Base-by-base conservation (phyloP, 1,140 invertebrate genomes). In the Zaprionus lachaisei region DNA sequence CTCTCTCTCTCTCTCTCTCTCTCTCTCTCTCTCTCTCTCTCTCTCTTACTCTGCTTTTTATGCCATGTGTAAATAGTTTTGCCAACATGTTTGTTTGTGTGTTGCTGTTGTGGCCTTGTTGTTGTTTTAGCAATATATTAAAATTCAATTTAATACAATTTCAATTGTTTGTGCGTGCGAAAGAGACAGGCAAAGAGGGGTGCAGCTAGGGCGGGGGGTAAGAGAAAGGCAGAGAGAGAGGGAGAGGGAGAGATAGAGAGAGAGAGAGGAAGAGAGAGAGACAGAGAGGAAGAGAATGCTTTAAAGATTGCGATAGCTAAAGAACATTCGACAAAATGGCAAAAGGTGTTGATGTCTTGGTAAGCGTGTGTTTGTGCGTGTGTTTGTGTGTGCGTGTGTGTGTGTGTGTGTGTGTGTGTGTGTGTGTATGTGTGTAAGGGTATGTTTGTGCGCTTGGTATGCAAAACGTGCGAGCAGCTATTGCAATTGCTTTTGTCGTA, bases 131-230 rank as follows among this genome's bases (percentile, higher is more conserved):
- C 83, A 79, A 85, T 81, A 89, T 89, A 90, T 81, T 90, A 90
- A 89, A 89, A 89, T 89, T 84, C 81, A 90, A 89, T 89, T 79
- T 89, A 90, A 90, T 89, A 81, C 84, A 81, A 90, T 87, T 87
- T 84, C 81, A 81, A 90, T 81, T 89, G 85, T 74, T 83, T 72
- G 80, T 89, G 84, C 84, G 84, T 84, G 75, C 78, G 55, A 81
- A 17, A 56, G 54, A 56, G 54, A 47, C n/a, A 44, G 54, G 15
- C 11, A 31, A 2, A 31, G 28, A 49, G 54, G 54, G 22, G 55
- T 31, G 56, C n/a, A 34, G n/a, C 14, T n/a, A 58, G n/a, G 28
- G 20, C 1, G 24, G 1, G n/a, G n/a, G 26, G 6, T 14, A 15
- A n/a, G 37, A 9, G 15, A 66, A n/a, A n/a, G 49, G 17, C 15